phyloP scores from a whole-genome alignment of 2,888 invertebrate species.

The Antitype chi region DNA sequence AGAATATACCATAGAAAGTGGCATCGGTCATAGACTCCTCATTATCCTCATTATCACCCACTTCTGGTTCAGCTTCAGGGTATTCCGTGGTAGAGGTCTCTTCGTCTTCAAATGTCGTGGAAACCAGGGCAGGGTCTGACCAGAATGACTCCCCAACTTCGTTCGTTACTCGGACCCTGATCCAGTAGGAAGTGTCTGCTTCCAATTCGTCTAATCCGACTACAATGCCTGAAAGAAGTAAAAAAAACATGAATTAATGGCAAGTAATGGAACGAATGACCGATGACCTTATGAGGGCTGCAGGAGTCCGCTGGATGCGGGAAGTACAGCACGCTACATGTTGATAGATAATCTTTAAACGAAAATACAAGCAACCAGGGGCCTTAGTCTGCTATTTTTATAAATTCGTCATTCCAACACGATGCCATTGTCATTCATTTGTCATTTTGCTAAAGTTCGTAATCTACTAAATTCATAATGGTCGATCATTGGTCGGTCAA shows the following conservation, averaged over 20 bases:
- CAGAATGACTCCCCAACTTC: constrained; percentile 78
- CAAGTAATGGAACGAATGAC: background rate
- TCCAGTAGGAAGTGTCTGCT: constrained; percentile 77
- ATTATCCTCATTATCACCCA: constrained; percentile 35
- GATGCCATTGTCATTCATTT: no score
- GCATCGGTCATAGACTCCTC: constrained; percentile 53
- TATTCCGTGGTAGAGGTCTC: constrained; percentile 42
- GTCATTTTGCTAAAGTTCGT: no score
- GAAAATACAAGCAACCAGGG: no score
- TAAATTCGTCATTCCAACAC: no score
- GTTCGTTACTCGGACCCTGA: constrained; percentile 77
- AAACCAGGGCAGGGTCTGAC: constrained; percentile 71
- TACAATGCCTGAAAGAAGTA: constrained; percentile 66
- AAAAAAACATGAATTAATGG: background rate
- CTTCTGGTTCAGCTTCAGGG: constrained; percentile 46
- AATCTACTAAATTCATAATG: no score
- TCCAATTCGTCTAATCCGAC: constrained; percentile 71
- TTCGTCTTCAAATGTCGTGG: constrained; percentile 60
- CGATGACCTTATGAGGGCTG: no score
- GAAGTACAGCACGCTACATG: no score
- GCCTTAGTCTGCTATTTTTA: no score
- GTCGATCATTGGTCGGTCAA: no score
- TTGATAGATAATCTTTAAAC: no score
- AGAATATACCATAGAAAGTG: constrained; percentile 82
- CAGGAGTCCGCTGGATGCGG: no score